A percentile compares a stretch with the other conserved stretches of the same genome.
Evolutionary conservation across 2,888 invertebrate genomes (phyloP).

Genomic region (Drosophila histrio): DNA sequence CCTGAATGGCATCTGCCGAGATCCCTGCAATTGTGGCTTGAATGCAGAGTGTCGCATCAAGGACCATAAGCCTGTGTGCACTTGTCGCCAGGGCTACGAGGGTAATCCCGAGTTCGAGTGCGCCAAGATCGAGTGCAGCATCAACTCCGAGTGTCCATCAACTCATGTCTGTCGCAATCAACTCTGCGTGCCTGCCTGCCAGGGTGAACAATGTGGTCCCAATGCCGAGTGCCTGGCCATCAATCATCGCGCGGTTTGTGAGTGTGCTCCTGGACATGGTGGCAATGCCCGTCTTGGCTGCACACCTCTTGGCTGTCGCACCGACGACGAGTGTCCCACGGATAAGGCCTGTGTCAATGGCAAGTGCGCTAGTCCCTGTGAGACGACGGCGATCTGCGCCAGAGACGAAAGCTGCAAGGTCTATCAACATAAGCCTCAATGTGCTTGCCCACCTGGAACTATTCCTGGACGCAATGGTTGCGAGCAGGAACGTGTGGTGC

Average conservation of each 20-base stretch:
- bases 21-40: constrained; percentile 94
- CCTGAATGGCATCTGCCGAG: constrained; percentile 90
- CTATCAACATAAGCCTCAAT: constrained; percentile 90
- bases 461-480: constrained; percentile 88
- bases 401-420: constrained; percentile 90
- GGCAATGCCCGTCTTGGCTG: constrained; percentile 93
- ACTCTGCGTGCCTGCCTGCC: constrained; percentile 92
- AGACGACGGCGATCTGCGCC: constrained; percentile 88
- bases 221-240: constrained; percentile 92
- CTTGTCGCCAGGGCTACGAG: constrained; percentile 92
- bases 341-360: constrained; percentile 92
- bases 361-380: constrained; percentile 92
- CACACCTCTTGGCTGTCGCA: constrained; percentile 91
- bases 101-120: constrained; percentile 94
- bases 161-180: constrained; percentile 93
- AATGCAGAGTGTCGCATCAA: constrained; percentile 93
- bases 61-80: constrained; percentile 94
- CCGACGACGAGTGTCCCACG: constrained; percentile 91
- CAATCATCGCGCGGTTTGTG: constrained; percentile 92
- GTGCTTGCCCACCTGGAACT: constrained; percentile 92
- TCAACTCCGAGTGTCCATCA: constrained; percentile 91
- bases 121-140: constrained; percentile 89
- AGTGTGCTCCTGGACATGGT: constrained; percentile 91
- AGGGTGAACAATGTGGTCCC: constrained; percentile 90
- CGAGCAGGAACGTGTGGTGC: constrained; percentile 85